Evolutionary conservation across 2,888 invertebrate genomes (phyloP), one percentile per base, ranked within the genome.

Genomic region (Anarsia innoxiella): DNA sequence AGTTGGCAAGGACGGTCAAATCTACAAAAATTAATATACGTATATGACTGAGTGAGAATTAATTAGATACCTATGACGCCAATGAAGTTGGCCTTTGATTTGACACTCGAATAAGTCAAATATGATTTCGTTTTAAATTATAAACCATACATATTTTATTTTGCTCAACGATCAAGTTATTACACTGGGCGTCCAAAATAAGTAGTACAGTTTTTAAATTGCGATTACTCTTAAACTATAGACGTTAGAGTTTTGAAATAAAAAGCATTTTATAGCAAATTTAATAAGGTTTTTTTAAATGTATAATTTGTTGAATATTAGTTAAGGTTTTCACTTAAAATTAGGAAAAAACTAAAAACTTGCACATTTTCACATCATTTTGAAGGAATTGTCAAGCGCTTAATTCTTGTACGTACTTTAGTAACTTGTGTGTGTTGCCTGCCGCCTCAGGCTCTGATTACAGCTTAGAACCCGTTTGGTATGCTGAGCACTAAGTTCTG

Each of bases 341-440:
- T 19, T 19, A 19, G 8, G 19, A 19, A 5, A 19, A 19, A 5
- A 19, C 19, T 19, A 19, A 19, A 19, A 19, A 19, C 4, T 19
- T 5, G 3, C 19, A 19, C n/a, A n/a, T n/a, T n/a, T n/a, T n/a
- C n/a, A n/a, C n/a, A n/a, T 19, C 19, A 25, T 25, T 25, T 25
- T 25, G 4, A 25, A 25, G 2, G 25, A n/a, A 8, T 3, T 25
- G 25, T 25, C 25, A 25, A 25, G 6, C 8, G n/a, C 25, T 25
- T 25, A 6, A 25, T 25, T 25, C 10, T 25, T 25, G 4, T 25
- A 8, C 25, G n/a, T n/a, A 25, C 4, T 25, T 25, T 25, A 25
- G n/a, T 25, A 25, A 25, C 25, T 25, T 25, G 25, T 25, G 25
- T 19, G n/a, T n/a, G n/a, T n/a, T n/a, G n/a, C n/a, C n/a, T 19